Conservation (phyloP, 1,140 invertebrate species). For the Calephelis virginiensis region DNA sequence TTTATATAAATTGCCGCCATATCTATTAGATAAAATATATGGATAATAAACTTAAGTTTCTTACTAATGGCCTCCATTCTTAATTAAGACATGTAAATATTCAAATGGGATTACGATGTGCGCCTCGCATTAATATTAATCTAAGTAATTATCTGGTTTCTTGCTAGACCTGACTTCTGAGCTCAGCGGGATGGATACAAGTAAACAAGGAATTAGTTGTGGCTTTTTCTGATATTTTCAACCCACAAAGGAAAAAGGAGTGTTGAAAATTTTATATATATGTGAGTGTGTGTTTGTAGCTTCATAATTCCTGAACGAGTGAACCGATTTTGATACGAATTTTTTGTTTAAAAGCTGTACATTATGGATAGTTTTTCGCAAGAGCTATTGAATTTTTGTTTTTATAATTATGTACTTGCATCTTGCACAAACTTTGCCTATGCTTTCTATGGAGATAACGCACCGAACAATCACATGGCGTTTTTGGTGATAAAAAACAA, state of each 20-base stretch:
- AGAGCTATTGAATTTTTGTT: too few relatives aligned
- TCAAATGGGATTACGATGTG: neutral
- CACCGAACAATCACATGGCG: too few relatives aligned
- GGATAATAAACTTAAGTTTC: slow-evolving; percentile 7
- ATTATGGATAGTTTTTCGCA: too few relatives aligned
- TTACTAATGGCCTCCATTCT: slow-evolving; percentile 9
- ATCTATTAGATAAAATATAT: slow-evolving; percentile 5
- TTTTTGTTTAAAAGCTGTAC: too few relatives aligned
- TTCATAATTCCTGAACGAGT: too few relatives aligned
- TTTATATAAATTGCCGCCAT: neutral
- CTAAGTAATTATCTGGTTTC: slow-evolving; percentile 13
- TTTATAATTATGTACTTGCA: too few relatives aligned
- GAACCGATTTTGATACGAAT: too few relatives aligned
- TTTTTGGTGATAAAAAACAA: too few relatives aligned
- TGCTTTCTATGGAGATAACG: too few relatives aligned
- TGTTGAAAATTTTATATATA: neutral
- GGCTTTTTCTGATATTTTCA: neutral
- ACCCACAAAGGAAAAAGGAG: neutral
- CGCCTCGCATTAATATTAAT: slow-evolving; percentile 7
- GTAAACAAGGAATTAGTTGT: neutral
- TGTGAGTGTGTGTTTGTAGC: too few relatives aligned
- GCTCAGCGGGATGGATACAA: neutral
- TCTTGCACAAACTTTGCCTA: too few relatives aligned
- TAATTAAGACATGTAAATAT: slow-evolving; percentile 12
- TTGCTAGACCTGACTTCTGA: slow-evolving; percentile 1